Evolutionary conservation across 2,113 vertebrate genomes (phyloP).

Genomic region (Etheostoma spectabile): DNA sequence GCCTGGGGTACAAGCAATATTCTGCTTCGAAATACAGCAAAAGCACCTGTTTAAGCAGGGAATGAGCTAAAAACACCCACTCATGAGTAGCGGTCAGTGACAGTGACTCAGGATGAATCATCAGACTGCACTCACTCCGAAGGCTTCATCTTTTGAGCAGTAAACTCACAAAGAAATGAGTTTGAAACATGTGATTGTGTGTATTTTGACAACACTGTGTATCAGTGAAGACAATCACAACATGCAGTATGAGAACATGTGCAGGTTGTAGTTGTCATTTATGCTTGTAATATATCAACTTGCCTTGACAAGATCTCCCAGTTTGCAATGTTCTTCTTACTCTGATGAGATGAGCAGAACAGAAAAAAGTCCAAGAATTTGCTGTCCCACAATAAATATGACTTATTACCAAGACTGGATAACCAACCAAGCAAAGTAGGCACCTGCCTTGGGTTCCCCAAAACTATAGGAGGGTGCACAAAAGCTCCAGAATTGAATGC

Average conservation of each 20-base stretch:
- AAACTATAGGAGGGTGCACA: not conserved
- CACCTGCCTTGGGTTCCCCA: too few relatives aligned
- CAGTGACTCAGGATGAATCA: conserved; percentile 53
- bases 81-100: conserved; percentile 20
- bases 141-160: conserved; percentile 24
- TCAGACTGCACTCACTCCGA: not conserved
- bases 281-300: not conserved
- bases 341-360: not conserved
- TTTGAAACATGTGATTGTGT: conserved; percentile 7
- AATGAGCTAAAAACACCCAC: conserved; percentile 41
- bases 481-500: not conserved
- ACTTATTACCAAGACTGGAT: not conserved
- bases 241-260: not conserved
- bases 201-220: too few relatives aligned
- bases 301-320: not conserved
- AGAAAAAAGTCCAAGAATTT: not conserved
- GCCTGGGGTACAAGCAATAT: not conserved
- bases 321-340: not conserved
- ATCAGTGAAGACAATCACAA: not conserved
- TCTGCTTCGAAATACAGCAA: conserved; percentile 24
- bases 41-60: not conserved
- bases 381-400: not conserved
- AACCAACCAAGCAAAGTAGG: not conserved
- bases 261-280: not conserved
- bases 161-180: not conserved